Conservation (phyloP, 2,888 invertebrate genomes). For the Junonia oenone region DNA sequence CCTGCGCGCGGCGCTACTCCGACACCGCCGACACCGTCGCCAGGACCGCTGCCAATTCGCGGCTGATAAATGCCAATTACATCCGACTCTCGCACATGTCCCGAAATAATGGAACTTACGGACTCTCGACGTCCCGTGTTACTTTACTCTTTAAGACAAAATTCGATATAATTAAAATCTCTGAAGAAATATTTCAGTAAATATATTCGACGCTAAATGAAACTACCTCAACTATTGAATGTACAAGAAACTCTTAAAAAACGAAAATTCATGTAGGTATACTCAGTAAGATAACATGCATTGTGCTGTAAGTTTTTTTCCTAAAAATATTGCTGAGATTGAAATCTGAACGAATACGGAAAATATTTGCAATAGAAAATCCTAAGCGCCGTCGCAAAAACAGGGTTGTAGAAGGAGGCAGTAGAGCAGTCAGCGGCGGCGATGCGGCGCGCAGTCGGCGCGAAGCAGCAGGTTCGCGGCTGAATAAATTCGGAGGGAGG, state of each 20-base stretch:
- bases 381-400: neutral
- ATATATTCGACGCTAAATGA: no score
- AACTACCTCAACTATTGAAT: no score
- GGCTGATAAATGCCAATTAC: neutral
- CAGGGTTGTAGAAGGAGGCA: neutral
- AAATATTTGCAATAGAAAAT: neutral
- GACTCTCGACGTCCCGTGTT: no score
- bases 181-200: no score
- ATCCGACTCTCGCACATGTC: neutral
- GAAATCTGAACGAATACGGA: neutral
- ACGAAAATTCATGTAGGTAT: no score
- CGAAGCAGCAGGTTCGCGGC: slow-evolving; percentile 53
- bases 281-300: no score
- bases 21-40: neutral
- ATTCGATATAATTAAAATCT: no score
- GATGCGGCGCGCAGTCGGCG: slow-evolving; percentile 26
- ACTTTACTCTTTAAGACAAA: no score
- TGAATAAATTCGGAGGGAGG: slow-evolving; percentile 77
- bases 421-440: slow-evolving; percentile 12
- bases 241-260: no score
- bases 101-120: neutral
- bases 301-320: neutral
- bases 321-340: neutral
- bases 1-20: neutral
- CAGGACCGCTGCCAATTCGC: neutral